Evolutionary conservation across 2,888 invertebrate genomes (phyloP).

Genomic region (Andrena haemorrhoa): DNA sequence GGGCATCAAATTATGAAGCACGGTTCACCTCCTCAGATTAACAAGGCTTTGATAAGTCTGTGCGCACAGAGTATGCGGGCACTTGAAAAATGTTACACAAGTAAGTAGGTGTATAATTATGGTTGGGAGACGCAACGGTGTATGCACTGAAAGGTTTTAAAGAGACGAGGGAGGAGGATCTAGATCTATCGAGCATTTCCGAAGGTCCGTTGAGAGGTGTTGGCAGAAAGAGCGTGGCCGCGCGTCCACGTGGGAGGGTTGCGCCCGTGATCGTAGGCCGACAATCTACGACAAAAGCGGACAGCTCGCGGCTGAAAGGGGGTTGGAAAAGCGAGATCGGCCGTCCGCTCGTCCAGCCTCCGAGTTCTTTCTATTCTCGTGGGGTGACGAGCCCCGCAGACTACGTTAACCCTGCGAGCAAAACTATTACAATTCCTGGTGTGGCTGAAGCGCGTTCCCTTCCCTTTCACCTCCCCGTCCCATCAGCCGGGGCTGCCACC

Average conservation of each 20-base stretch:
- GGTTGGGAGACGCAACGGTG: too few species aligned
- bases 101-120: too few species aligned
- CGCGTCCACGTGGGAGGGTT: background rate
- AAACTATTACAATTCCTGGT: constrained; percentile 83
- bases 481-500: constrained; percentile 57
- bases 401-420: constrained; percentile 77
- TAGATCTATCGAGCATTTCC: too few species aligned
- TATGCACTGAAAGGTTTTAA: too few species aligned
- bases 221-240: too few species aligned
- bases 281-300: background rate
- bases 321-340: constrained; percentile 14
- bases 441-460: constrained; percentile 68
- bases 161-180: too few species aligned
- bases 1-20: background rate
- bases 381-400: constrained; percentile 52
- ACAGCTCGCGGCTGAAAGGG: background rate
- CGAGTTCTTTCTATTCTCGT: constrained; percentile 63
- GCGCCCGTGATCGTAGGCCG: background rate
- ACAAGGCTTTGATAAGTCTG: background rate
- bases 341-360: constrained; percentile 28
- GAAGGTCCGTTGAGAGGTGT: too few species aligned
- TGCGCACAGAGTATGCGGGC: too few species aligned
- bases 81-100: too few species aligned
- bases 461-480: constrained; percentile 60
- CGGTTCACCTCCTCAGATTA: background rate